phyloP scores from a whole-genome alignment of 1,140 invertebrate species.

The Bathynomus jamesi region DNA sequence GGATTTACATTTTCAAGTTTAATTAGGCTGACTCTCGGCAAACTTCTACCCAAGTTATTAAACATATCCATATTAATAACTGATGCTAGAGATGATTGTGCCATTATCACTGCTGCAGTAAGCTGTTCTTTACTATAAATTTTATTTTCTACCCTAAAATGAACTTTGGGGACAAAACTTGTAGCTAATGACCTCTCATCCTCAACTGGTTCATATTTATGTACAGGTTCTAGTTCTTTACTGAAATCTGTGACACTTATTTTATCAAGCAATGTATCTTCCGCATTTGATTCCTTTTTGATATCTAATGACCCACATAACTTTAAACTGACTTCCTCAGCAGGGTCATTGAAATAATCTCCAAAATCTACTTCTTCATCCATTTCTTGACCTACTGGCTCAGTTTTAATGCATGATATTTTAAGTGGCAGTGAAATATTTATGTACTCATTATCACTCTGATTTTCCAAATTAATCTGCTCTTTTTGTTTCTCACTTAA shows the following conservation, averaged over 20 bases:
- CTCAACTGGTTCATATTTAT: neutral
- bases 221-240: too few relatives aligned
- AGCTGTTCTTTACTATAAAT: neutral
- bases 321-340: too few relatives aligned
- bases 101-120: neutral
- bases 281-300: too few relatives aligned
- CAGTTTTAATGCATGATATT: neutral
- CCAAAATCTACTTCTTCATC: neutral
- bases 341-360: neutral
- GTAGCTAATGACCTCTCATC: neutral
- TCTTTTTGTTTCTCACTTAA: too few relatives aligned
- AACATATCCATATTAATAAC: neutral
- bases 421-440: neutral
- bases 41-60: neutral
- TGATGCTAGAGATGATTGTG: neutral
- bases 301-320: too few relatives aligned
- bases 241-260: too few relatives aligned
- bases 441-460: neutral
- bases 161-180: neutral
- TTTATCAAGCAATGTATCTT: too few relatives aligned
- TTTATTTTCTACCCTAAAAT: neutral
- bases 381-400: neutral
- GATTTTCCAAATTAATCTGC: too few relatives aligned
- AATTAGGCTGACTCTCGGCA: neutral
- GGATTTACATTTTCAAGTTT: neutral